Evolutionary conservation across 2,797 vertebrate species (phyloP), one percentile per base, ranked within the genome.

Genomic region (Acanthurus lineatus): DNA sequence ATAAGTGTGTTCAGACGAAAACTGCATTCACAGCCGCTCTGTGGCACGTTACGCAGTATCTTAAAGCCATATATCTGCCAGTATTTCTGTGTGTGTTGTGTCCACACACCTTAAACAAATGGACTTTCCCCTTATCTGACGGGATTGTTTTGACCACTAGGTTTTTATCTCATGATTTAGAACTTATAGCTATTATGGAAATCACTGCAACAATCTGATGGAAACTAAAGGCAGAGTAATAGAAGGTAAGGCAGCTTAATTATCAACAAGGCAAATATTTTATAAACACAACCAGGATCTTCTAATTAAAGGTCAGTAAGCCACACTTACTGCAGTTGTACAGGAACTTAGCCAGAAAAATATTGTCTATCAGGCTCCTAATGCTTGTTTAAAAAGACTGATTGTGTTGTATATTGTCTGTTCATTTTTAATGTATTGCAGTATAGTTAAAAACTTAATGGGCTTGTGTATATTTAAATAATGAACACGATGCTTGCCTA

Each of bases 1-100:
- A 95, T 94, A 93, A 93, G 85, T 86, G 20, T 76, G 66, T 59
- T 69, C 59, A 74, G 63, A 73, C 51, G 12, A 86, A 83, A 86
- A 88, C 76, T 88, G 81, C 61, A 64, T 92, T 86, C 59, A 58
- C 63, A 86, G 53, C 38, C 70, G 67, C 60, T 77, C 59, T 81
- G 82, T 71, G 17, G 73, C 25, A 7, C 58, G 48, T 69, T 83
- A 53, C 20, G 2, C 63, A 75, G 71, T 82, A 77, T 89, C 71
- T 87, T 77, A 84, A 86, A 83, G 64, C 77, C 79, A 78, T 67
- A 80, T 63, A 62, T 77, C 76, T 60, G 61, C 25, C 38, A 51
- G 35, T 16, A 32, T 73, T 52, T 70, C 10, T 72, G 32, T 73
- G 15, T 72, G 35, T 68, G 44, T 76, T 56, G 47, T 81, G 32